These are phyloP conservation scores for Hermatobates lingyangjiaoensis DNA, from an alignment of 1,140 invertebrate genomes.

Conservation along the genomic window DNA sequence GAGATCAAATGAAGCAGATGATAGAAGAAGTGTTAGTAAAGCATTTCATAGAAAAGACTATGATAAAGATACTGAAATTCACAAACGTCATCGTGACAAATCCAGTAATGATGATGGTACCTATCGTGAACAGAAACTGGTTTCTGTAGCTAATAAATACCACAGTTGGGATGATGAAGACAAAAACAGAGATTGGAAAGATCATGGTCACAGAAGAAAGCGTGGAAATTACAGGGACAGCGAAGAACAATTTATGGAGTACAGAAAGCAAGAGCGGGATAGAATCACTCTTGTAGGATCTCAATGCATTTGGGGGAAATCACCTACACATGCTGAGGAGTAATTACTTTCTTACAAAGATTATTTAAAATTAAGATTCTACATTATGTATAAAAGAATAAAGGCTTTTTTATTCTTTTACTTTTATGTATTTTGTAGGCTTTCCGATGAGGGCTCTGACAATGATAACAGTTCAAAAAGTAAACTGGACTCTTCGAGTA, in stretches of 20 bases:
- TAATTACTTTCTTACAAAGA: conserved; percentile 20
- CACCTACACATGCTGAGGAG: conserved; percentile 38
- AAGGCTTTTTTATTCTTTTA: no score
- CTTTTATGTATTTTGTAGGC: background rate
- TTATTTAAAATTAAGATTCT: no score
- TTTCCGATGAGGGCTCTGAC: background rate
- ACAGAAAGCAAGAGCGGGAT: conserved; percentile 44
- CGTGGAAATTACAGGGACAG: conserved; percentile 2
- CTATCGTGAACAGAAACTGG: background rate
- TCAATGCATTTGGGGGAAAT: conserved; percentile 47
- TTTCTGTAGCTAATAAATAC: background rate
- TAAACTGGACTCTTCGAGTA: background rate
- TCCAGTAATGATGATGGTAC: background rate
- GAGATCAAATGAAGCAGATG: background rate
- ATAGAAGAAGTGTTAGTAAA: background rate
- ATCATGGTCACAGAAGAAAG: background rate
- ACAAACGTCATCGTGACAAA: background rate
- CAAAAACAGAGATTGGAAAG: background rate
- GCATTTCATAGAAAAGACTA: background rate
- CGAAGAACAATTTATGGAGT: conserved; percentile 17
- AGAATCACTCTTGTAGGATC: conserved; percentile 47
- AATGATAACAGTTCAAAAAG: background rate
- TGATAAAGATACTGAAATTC: background rate
- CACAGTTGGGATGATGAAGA: conserved; percentile 2
- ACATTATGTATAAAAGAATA: no score